Conservation (phyloP, 2,113 vertebrate genomes). For the Mungos mungo region DNA sequence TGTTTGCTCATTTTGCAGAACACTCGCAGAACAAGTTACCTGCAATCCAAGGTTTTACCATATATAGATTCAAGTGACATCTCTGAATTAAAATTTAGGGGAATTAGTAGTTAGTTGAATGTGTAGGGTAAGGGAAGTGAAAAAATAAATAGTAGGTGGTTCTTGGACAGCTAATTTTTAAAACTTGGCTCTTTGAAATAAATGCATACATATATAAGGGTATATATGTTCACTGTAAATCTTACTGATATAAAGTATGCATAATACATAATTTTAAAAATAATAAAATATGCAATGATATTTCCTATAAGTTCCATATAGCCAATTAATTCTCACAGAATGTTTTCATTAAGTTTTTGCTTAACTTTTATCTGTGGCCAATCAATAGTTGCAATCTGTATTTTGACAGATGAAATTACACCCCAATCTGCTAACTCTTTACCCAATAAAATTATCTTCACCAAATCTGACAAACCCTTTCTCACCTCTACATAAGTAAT, state of each 20-base stretch:
- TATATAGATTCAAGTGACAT: background rate
- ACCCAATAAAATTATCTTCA: background rate
- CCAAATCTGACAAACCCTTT: background rate
- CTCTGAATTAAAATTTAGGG: background rate
- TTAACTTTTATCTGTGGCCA: background rate
- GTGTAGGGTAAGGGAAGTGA: background rate
- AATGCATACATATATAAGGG: background rate
- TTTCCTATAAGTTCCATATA: background rate
- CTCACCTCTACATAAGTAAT: background rate
- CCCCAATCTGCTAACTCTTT: background rate
- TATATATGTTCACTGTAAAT: background rate
- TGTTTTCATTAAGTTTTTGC: background rate
- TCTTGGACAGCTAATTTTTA: background rate
- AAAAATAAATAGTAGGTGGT: background rate
- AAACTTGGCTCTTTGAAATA: background rate
- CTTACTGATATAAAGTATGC: background rate
- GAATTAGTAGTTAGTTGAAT: background rate
- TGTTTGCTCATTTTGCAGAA: too few relatives aligned
- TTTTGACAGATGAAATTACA: background rate
- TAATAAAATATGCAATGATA: background rate
- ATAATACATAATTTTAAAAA: background rate
- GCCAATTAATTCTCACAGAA: background rate
- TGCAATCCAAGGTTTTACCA: too few relatives aligned
- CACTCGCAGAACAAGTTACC: too few relatives aligned
- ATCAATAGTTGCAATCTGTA: background rate